Conservation (phyloP, 2,113 vertebrate genomes). For the Girardinichthys multiradiatus region DNA sequence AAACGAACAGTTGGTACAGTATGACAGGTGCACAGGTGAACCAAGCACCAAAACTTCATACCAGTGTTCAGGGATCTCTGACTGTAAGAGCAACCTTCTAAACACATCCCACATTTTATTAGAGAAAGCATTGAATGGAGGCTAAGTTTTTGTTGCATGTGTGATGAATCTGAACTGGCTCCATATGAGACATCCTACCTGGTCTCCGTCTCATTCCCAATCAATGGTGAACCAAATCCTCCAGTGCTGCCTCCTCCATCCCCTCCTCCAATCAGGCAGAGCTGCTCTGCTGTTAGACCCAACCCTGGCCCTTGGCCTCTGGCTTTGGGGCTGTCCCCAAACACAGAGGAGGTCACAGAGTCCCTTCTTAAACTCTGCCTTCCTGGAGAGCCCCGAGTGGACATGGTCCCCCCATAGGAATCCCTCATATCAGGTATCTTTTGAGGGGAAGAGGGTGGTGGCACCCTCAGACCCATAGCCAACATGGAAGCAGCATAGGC, state of each 20-base stretch:
- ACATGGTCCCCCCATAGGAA: constrained; percentile 86
- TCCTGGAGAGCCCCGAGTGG: constrained; percentile 90
- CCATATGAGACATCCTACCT: constrained; percentile 76
- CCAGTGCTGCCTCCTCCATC: constrained; percentile 70
- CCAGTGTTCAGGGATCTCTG: not conserved
- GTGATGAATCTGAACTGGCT: not conserved
- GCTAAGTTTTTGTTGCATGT: not conserved
- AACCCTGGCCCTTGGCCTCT: constrained; percentile 78
- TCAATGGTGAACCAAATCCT: constrained; percentile 83
- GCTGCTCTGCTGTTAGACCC: constrained; percentile 81
- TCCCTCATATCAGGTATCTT: constrained; percentile 88
- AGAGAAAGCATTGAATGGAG: not conserved
- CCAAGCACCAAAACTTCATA: not conserved
- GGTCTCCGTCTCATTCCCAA: constrained; percentile 90
- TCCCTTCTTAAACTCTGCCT: constrained; percentile 92
- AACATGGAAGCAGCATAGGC: constrained; percentile 79
- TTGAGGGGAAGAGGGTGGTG: constrained; percentile 91
- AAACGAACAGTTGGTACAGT: not conserved
- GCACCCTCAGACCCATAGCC: constrained; percentile 86
- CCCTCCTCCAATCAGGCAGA: constrained; percentile 87
- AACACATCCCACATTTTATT: not conserved
- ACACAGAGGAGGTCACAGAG: constrained; percentile 87
- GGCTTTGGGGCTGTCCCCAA: constrained; percentile 89
- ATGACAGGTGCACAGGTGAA: not conserved
- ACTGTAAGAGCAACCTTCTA: too few species aligned